Percentiles rank a stretch among this genome's conserved stretches.
Evolutionary conservation across 2,113 vertebrate genomes (phyloP).

Genomic region (Gobio gobio): DNA sequence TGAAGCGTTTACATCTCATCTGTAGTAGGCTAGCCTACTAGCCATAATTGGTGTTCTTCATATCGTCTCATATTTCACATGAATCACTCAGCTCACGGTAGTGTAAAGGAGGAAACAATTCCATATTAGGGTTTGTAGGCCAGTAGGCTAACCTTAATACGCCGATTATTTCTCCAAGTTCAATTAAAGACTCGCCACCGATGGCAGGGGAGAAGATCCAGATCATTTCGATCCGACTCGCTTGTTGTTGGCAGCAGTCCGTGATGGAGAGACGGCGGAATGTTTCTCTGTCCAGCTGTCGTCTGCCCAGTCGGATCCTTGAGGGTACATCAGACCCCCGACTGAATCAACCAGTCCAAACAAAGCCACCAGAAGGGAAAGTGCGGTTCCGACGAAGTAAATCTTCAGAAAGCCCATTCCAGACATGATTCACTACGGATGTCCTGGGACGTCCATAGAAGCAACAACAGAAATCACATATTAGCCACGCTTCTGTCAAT

Average conservation of each 20-base stretch:
- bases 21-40: not conserved
- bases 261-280: not conserved
- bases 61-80: not conserved
- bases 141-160: not conserved
- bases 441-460: not conserved
- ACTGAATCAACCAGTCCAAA: conserved; percentile 48
- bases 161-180: not conserved
- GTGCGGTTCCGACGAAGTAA: conserved; percentile 33
- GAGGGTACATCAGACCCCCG: conserved; percentile 53
- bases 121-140: not conserved
- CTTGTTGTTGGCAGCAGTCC: not conserved
- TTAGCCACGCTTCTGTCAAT: not conserved
- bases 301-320: not conserved
- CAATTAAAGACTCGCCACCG: not conserved
- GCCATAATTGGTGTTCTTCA: not conserved
- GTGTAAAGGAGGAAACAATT: not conserved
- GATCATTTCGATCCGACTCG: conserved; percentile 7
- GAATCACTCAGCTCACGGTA: not conserved
- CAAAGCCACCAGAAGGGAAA: conserved; percentile 20
- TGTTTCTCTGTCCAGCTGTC: conserved; percentile 19
- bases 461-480: not conserved
- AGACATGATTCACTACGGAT: conserved; percentile 11
- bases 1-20: not conserved
- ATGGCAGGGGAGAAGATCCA: not conserved
- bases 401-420: conserved; percentile 26